Conservation (phyloP, 2,113 vertebrate species). For the Tupaia tana region DNA sequence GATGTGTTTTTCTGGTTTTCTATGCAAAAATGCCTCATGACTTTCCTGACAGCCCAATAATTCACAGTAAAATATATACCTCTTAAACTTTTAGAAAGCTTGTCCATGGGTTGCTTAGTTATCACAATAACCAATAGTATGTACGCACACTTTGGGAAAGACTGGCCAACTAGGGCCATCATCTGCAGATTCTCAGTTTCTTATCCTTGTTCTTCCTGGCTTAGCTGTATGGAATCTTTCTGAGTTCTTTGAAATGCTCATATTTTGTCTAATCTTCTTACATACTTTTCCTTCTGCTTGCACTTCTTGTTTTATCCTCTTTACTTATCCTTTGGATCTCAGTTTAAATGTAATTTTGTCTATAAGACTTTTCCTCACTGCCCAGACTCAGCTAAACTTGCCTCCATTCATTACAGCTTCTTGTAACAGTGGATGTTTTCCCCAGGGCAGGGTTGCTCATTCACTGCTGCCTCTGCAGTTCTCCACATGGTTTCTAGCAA, state of each 20-base stretch:
- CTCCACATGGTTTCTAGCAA: background rate
- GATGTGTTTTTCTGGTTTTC: too few relatives aligned
- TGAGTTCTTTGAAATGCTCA: background rate
- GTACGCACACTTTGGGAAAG: background rate
- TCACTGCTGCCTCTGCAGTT: background rate
- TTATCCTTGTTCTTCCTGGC: background rate
- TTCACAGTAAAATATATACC: background rate
- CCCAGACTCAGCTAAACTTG: background rate
- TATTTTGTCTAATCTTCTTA: background rate
- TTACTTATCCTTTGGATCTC: background rate
- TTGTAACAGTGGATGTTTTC: background rate
- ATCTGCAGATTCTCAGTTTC: background rate
- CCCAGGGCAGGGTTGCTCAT: background rate
- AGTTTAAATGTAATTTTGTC: background rate
- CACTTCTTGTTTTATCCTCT: background rate
- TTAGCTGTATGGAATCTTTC: background rate
- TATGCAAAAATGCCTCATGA: too few relatives aligned
- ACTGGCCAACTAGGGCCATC: background rate
- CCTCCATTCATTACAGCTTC: background rate
- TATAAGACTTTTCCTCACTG: background rate
- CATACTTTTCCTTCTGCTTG: background rate
- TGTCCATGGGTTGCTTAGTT: background rate
- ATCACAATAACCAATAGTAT: background rate
- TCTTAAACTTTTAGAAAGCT: background rate
- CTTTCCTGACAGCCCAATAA: background rate